phyloP scores from a whole-genome alignment of 2,888 invertebrate species.

The Tortrix viridana region DNA sequence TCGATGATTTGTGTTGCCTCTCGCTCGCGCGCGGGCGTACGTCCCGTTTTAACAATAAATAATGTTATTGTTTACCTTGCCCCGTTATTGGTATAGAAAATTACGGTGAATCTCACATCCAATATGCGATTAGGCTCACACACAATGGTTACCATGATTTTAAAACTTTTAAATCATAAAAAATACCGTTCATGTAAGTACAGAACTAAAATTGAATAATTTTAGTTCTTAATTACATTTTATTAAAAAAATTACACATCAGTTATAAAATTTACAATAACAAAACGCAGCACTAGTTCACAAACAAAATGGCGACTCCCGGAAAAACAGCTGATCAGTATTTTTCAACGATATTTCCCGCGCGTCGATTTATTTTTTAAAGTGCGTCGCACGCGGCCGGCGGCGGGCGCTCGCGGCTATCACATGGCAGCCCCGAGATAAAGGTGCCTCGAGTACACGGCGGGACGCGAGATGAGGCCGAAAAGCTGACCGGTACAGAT shows the following conservation, averaged over 20 bases:
- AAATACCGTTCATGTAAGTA: slow-evolving; percentile 4
- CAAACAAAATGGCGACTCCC: slow-evolving; percentile 24
- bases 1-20: slow-evolving; percentile 64
- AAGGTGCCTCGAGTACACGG: slow-evolving; percentile 48
- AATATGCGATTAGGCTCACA: slow-evolving; percentile 59
- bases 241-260: neutral
- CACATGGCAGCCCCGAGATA: slow-evolving; percentile 75
- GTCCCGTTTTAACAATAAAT: slow-evolving; percentile 66
- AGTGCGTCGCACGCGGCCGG: slow-evolving; percentile 56
- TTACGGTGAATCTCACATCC: slow-evolving; percentile 60
- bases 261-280: neutral
- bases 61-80: slow-evolving; percentile 79
- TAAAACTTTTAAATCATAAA: neutral
- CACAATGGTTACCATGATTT: slow-evolving; percentile 13
- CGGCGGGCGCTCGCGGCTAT: slow-evolving; percentile 79
- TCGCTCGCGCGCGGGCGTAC: slow-evolving; percentile 50
- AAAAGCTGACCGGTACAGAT: slow-evolving; percentile 30
- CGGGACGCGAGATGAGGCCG: slow-evolving; percentile 25
- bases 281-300: slow-evolving; percentile 15
- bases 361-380: slow-evolving; percentile 47
- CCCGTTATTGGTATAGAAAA: slow-evolving; percentile 71
- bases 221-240: no score
- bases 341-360: slow-evolving; percentile 51
- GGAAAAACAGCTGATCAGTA: slow-evolving; percentile 19
- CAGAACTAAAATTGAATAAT: neutral